Evolutionary conservation across 1,140 invertebrate genomes (phyloP).

Genomic region (Sipha flava): DNA sequence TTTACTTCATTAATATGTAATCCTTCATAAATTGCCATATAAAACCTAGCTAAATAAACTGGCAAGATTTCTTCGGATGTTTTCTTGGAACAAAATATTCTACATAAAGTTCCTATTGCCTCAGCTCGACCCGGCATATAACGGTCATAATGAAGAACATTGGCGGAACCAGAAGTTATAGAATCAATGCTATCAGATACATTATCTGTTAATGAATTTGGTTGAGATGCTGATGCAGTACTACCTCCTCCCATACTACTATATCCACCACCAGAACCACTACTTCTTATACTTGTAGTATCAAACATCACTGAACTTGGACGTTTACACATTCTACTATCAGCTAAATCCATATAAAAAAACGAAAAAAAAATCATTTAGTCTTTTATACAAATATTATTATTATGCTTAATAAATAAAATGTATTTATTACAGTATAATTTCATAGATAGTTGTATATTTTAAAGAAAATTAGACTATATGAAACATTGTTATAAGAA

Average conservation of each 20-base stretch:
- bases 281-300: conserved; percentile 25
- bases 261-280: conserved; percentile 18
- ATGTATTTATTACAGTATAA: too few species aligned
- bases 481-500: too few species aligned
- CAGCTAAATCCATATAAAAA: neutral
- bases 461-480: too few species aligned
- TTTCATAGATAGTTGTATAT: too few species aligned
- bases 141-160: conserved; percentile 49
- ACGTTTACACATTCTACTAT: conserved; percentile 15
- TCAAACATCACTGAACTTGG: conserved; percentile 36
- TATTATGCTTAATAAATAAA: too few species aligned
- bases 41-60: conserved; percentile 90
- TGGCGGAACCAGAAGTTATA: conserved; percentile 32
- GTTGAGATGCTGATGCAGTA: conserved; percentile 37
- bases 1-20: conserved; percentile 56
- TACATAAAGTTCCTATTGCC: conserved; percentile 86
- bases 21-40: conserved; percentile 81
- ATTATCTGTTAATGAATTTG: conserved; percentile 38
- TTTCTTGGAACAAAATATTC: conserved; percentile 93
- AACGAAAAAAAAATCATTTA: neutral
- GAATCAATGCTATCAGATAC: conserved; percentile 28
- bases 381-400: too few species aligned
- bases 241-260: conserved; percentile 32
- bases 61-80: conserved; percentile 90
- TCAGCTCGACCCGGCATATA: conserved; percentile 83